Evolutionary conservation across 2,888 invertebrate genomes (phyloP).

Genomic region (Megamerina dolium): DNA sequence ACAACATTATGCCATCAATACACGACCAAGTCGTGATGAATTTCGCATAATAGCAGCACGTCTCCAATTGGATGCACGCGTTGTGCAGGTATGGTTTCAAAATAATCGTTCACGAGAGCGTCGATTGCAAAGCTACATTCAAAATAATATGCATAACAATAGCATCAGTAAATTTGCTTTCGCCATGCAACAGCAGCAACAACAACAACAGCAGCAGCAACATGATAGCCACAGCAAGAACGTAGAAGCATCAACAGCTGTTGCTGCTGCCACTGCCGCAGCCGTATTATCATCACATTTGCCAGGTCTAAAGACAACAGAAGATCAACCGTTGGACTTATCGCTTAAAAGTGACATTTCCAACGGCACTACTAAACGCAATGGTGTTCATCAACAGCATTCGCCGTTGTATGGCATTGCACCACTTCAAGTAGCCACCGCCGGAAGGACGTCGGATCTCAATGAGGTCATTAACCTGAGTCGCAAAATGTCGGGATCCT

Average conservation of each 20-base stretch:
- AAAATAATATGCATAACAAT: slow-evolving; percentile 19
- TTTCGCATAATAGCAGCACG: slow-evolving; percentile 80
- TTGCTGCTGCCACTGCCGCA: background rate
- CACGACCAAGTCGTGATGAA: slow-evolving; percentile 90
- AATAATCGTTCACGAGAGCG: slow-evolving; percentile 88
- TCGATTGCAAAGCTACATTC: slow-evolving; percentile 53
- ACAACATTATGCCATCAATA: slow-evolving; percentile 82
- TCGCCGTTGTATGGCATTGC: slow-evolving; percentile 59
- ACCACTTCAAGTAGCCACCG: slow-evolving; percentile 52
- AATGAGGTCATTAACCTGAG: slow-evolving; percentile 75
- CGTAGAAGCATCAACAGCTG: slow-evolving; percentile 30
- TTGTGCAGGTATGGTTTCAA: slow-evolving; percentile 95
- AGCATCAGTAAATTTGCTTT: slow-evolving; percentile 18
- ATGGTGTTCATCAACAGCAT: slow-evolving; percentile 29
- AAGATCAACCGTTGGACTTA: slow-evolving; percentile 84
- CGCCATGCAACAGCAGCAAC: slow-evolving; percentile 28
- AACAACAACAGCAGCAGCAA: slow-evolving; percentile 9
- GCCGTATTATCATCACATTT: slow-evolving; percentile 9
- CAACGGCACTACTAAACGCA: slow-evolving; percentile 50
- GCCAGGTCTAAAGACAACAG: slow-evolving; percentile 25
- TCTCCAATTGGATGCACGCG: slow-evolving; percentile 68
- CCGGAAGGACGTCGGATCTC: slow-evolving; percentile 22
- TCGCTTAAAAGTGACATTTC: slow-evolving; percentile 72
- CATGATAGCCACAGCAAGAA: slow-evolving; percentile 5
- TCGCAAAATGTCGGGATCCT: slow-evolving; percentile 60